A percentile compares a stretch with the other conserved stretches of the same genome.
phyloP scores from a whole-genome alignment of 2,797 vertebrate species.

The Enoplosus armatus region DNA sequence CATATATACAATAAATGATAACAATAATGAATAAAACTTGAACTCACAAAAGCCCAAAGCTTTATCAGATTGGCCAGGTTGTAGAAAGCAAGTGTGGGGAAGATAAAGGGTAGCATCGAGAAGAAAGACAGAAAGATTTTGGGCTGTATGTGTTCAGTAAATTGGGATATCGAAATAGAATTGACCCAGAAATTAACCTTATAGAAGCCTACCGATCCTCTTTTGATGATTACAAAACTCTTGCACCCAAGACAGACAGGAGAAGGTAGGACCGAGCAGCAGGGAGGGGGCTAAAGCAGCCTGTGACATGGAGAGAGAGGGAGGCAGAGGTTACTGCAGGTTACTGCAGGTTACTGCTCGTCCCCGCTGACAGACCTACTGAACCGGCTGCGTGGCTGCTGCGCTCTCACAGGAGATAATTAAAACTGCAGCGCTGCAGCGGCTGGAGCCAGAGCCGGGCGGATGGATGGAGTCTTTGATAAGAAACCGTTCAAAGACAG shows the following conservation, averaged over 20 bases:
- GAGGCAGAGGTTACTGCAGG: constrained; percentile 51
- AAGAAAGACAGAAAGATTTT: no score
- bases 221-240: background rate
- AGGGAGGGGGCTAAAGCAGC: background rate
- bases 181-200: background rate
- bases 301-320: background rate
- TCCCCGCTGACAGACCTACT: constrained; percentile 51
- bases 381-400: constrained; percentile 31
- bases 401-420: constrained; percentile 55
- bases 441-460: constrained; percentile 5
- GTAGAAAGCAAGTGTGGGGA: no score
- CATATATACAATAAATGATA: no score
- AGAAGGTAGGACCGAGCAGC: background rate
- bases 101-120: background rate
- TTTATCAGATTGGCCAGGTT: background rate
- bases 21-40: no score
- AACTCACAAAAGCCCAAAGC: background rate
- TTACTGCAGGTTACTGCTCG: constrained; percentile 34
- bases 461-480: constrained; percentile 63
- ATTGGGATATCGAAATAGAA: background rate
- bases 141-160: background rate
- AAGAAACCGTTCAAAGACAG: constrained; percentile 51
- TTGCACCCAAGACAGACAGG: background rate
- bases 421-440: constrained; percentile 25
- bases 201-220: background rate